phyloP scores from a whole-genome alignment of 2,797 vertebrate genomes.

The Eurystomus glaucurus region DNA sequence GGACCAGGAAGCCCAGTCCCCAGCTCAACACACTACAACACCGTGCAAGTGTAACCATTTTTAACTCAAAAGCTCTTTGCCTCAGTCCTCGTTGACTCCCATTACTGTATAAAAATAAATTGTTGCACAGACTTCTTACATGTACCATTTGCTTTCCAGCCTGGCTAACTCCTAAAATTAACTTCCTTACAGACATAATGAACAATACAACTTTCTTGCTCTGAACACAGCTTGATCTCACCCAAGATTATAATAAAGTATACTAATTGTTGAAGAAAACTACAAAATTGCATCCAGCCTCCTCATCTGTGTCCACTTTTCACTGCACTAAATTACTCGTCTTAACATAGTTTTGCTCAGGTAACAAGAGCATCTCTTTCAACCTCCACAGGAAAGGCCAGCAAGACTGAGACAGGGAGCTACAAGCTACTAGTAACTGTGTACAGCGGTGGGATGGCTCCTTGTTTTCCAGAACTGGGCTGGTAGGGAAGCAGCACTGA shows the following conservation, averaged over 20 bases:
- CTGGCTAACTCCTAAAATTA: not conserved
- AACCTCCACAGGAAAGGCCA: not conserved
- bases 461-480: not conserved
- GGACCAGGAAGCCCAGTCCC: not conserved
- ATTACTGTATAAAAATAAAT: not conserved
- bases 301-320: not conserved
- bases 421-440: not conserved
- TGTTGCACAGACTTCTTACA: not conserved
- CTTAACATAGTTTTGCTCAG: not conserved
- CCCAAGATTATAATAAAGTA: not conserved
- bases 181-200: not conserved
- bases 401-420: not conserved
- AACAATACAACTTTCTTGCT: not conserved
- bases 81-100: not conserved
- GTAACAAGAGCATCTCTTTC: not conserved
- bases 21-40: not conserved
- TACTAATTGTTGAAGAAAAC: not conserved
- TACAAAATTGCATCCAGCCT: not conserved
- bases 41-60: fast-evolving
- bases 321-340: not conserved
- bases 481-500: not conserved
- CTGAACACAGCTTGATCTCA: not conserved
- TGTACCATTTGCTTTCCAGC: not conserved
- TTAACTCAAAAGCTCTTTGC: not conserved
- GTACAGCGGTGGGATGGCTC: not conserved